Conservation (phyloP, 2,888 invertebrate genomes). For the Panzeria rudis region DNA sequence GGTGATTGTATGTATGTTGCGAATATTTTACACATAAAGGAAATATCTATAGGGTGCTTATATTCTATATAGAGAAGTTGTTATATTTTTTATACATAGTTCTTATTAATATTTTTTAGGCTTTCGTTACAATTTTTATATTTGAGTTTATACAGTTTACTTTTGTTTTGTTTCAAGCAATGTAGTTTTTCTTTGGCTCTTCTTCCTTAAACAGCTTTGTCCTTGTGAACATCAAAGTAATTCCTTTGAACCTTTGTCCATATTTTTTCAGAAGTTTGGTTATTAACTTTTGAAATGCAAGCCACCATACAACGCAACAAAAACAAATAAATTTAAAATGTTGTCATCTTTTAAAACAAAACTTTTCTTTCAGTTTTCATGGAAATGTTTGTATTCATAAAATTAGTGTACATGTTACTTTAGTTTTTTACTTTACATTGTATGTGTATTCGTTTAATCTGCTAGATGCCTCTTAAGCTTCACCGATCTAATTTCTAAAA, state of each 20-base stretch:
- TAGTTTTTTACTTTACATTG: too few relatives aligned
- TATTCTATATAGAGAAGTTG: slow-evolving; percentile 57
- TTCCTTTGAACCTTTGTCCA: slow-evolving; percentile 75
- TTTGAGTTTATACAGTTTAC: slow-evolving; percentile 31
- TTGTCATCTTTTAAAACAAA: too few relatives aligned
- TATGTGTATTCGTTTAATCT: too few relatives aligned
- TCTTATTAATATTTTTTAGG: slow-evolving; percentile 66
- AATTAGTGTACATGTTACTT: too few relatives aligned
- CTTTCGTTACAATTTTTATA: slow-evolving; percentile 64
- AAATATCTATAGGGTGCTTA: slow-evolving; percentile 52
- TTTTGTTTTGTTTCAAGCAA: slow-evolving; percentile 46
- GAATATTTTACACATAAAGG: neutral
- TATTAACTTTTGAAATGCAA: slow-evolving; percentile 52
- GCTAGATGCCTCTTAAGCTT: too few relatives aligned
- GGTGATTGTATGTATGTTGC: neutral
- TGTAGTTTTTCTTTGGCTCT: slow-evolving; percentile 43
- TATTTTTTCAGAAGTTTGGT: slow-evolving; percentile 54
- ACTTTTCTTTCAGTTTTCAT: too few relatives aligned
- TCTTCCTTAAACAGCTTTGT: slow-evolving; percentile 69
- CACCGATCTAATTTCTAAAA: too few relatives aligned
- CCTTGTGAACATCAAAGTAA: slow-evolving; percentile 74
- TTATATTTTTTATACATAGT: too few relatives aligned
- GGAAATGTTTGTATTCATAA: too few relatives aligned
- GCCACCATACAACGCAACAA: slow-evolving; percentile 29
- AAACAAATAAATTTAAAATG: too few relatives aligned